Conservation (phyloP, 1,140 invertebrate genomes). For the Conus betulinus region DNA sequence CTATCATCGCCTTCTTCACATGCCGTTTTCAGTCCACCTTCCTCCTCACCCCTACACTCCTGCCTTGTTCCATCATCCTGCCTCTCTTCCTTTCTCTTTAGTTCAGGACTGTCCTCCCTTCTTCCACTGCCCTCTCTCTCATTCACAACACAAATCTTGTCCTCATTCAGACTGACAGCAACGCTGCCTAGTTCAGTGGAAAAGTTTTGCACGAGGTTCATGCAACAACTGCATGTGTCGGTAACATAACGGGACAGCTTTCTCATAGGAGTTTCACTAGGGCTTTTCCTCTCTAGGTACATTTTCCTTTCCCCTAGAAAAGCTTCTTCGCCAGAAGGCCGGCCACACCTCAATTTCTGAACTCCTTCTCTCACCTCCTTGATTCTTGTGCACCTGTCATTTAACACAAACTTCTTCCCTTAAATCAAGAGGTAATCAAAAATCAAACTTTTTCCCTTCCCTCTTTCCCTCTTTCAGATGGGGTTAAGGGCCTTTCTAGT, state of each 20-base stretch:
- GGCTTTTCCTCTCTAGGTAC: no score
- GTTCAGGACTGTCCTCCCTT: no score
- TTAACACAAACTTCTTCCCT: conserved; percentile 1
- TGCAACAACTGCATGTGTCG: neutral
- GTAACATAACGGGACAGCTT: no score
- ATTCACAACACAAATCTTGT: no score
- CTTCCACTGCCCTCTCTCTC: no score
- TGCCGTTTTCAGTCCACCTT: no score
- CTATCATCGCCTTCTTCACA: no score
- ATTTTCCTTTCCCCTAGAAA: neutral
- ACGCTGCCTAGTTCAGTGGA: neutral
- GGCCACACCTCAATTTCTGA: neutral
- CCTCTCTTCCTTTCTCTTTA: no score
- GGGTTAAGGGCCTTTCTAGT: neutral
- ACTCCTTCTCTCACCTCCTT: neutral
- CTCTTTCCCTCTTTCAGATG: neutral
- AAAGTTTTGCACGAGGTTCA: neutral
- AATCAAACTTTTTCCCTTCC: neutral
- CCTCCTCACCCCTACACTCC: no score
- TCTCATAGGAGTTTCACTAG: no score
- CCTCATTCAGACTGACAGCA: no score
- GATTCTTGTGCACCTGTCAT: neutral
- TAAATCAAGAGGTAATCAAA: neutral
- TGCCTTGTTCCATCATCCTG: no score
- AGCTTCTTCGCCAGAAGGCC: neutral